phyloP scores from a whole-genome alignment of 2,113 vertebrate species.

The Alexandromys fortis region DNA sequence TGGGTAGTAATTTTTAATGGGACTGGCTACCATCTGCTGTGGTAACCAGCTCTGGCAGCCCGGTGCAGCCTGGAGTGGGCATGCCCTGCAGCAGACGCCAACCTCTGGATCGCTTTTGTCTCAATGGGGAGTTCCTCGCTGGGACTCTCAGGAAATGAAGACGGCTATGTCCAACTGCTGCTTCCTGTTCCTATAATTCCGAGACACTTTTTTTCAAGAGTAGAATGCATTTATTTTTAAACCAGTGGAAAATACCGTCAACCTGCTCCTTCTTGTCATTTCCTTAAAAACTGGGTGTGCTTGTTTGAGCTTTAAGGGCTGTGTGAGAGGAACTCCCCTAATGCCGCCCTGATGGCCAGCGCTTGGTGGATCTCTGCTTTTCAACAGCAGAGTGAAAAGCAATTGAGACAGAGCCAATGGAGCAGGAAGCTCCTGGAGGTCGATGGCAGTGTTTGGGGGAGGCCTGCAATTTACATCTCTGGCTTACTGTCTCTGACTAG shows the following conservation, averaged over 20 bases:
- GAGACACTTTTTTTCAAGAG: slow-evolving; percentile 62
- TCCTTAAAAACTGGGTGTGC: slow-evolving; percentile 67
- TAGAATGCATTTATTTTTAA: slow-evolving; percentile 77
- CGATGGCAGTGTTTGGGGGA: slow-evolving; percentile 56
- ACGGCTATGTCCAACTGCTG: slow-evolving; percentile 81
- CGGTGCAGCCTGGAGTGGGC: rapidly evolving
- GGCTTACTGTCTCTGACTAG: not conserved
- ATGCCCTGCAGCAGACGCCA: not conserved
- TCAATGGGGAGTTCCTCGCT: slow-evolving; percentile 62
- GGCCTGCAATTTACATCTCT: slow-evolving; percentile 56
- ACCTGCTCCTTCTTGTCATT: slow-evolving; percentile 68
- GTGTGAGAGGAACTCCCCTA: slow-evolving; percentile 38
- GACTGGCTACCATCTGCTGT: not conserved
- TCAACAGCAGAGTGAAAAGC: slow-evolving; percentile 59
- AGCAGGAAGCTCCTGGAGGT: slow-evolving; percentile 55
- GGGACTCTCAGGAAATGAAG: slow-evolving; percentile 77
- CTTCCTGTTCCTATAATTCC: slow-evolving; percentile 83
- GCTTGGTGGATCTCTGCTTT: slow-evolving; percentile 35
- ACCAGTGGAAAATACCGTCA: slow-evolving; percentile 78
- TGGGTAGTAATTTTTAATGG: not conserved
- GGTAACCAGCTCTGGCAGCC: not conserved
- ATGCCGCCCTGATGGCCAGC: not conserved
- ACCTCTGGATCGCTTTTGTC: not conserved
- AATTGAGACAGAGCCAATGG: slow-evolving; percentile 66
- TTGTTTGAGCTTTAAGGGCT: not conserved